Base-by-base conservation (phyloP, 1,140 invertebrate genomes). In the Drosophila sp. region DNA sequence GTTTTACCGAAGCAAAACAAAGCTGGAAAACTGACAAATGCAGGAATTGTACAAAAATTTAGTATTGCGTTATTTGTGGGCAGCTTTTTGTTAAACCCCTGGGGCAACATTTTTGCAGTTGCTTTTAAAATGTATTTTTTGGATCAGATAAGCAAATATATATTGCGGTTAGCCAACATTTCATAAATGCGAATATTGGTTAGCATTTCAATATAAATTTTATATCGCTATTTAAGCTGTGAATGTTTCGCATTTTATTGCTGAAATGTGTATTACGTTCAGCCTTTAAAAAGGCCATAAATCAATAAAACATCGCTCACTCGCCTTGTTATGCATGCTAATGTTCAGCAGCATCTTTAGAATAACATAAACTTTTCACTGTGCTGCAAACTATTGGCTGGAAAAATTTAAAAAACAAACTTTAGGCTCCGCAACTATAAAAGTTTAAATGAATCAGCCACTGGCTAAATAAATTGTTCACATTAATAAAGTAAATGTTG, bases 221-320 rank as follows among this genome's bases (percentile, higher is more conserved):
- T 29, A 61, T 43, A 29, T n/a, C 51, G 40, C 8, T 50, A 32
- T 32, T 63, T 27, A 9, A 50, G 27, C 43, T 50, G 27, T 50
- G 25, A 11, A 27, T 56, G 48, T 57, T 21, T 48, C 8, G 4
- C 53, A 38, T 1, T 40, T 66, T 50, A 66, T 48, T 16, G n/a
- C 18, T 9, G 38, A n/a, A 21, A 53, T 59, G 56, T 14, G 14
- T 9, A 18, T 45, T 18, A 9, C 14, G 5, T 18, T 40, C 7
- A 8, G 34, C 45, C 64, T 51, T 51, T 46, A 38, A 66, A 38
- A 29, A 38, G 57, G 8, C 4, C 32, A 54, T 62, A 56, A 71
- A 48, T 70, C 58, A 46, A 56, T 50, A 27, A n/a, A n/a, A 65
- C 54, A 72, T 66, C 53, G 58, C 66, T 72, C 62, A 72, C 66